Percentiles rank a stretch among this genome's conserved stretches.
Conservation (phyloP, 2,797 vertebrate species). For the Synaphobranchus kaupii region DNA sequence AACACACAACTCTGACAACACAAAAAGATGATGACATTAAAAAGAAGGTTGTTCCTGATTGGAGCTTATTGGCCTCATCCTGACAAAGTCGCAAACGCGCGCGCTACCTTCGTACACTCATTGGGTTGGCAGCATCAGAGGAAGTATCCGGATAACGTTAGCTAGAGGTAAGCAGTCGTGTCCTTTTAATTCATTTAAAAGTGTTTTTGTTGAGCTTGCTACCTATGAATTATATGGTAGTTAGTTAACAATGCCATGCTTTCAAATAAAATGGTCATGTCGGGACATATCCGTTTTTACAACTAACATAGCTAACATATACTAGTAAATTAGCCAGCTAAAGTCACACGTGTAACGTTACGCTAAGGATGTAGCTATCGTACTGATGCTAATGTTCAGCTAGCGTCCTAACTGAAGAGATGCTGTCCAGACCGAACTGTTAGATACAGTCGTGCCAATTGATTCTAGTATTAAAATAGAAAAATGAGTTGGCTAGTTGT, state of each 20-base stretch:
- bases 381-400: not conserved
- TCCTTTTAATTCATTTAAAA: not conserved
- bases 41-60: not conserved
- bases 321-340: not conserved
- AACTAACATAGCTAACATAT: too few species aligned
- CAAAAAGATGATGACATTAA: not conserved
- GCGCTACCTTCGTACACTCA: not conserved
- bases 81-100: too few species aligned
- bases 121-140: not conserved
- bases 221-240: not conserved
- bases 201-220: not conserved
- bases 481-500: not conserved
- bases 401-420: not conserved
- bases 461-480: too few species aligned
- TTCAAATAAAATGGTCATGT: not conserved
- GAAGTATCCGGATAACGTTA: not conserved
- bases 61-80: not conserved
- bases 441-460: too few species aligned
- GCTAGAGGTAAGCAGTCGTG: not conserved
- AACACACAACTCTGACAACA: not conserved
- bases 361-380: not conserved
- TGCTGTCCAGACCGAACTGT: not conserved
- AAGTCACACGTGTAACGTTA: not conserved
- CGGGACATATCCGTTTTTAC: too few species aligned
- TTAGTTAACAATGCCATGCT: not conserved